A percentile compares a stretch with the other conserved stretches of the same genome.
Conservation (phyloP, 2,113 vertebrate species). For the Struthidea cinerea region DNA sequence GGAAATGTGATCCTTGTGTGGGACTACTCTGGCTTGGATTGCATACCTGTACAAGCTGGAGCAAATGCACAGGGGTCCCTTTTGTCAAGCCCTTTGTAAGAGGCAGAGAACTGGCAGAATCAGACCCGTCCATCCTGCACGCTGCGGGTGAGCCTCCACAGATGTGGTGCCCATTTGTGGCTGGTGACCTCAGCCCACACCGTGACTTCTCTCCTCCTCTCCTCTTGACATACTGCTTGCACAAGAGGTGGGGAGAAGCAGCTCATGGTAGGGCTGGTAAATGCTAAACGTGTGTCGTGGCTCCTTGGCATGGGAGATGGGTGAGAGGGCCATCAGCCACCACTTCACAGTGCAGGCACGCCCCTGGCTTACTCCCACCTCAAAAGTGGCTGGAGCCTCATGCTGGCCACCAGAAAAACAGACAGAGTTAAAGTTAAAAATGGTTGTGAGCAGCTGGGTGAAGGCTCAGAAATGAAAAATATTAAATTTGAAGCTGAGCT, state of each 20-base stretch:
- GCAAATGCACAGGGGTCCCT: neutral
- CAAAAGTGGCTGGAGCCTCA: neutral
- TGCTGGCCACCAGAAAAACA: neutral
- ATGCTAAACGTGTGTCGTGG: neutral
- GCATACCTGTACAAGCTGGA: neutral
- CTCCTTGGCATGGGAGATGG: neutral
- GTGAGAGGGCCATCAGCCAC: neutral
- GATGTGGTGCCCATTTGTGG: neutral
- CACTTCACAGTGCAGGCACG: neutral
- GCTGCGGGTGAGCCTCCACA: neutral
- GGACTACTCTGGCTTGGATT: neutral
- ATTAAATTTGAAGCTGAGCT: neutral
- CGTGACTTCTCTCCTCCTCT: neutral
- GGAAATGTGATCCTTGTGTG: neutral
- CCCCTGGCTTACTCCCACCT: neutral
- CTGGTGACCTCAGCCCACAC: neutral
- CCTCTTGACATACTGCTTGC: fast-evolving
- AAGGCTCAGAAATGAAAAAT: neutral
- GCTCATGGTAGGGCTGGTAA: neutral
- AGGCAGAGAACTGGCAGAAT: neutral
- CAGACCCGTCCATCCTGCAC: fast-evolving
- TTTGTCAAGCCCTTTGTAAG: neutral
- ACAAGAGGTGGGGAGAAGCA: neutral
- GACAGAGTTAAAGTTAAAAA: neutral
- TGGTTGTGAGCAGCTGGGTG: neutral